Conservation (phyloP, 1,140 invertebrate genomes). For the Drosophila suzukii region DNA sequence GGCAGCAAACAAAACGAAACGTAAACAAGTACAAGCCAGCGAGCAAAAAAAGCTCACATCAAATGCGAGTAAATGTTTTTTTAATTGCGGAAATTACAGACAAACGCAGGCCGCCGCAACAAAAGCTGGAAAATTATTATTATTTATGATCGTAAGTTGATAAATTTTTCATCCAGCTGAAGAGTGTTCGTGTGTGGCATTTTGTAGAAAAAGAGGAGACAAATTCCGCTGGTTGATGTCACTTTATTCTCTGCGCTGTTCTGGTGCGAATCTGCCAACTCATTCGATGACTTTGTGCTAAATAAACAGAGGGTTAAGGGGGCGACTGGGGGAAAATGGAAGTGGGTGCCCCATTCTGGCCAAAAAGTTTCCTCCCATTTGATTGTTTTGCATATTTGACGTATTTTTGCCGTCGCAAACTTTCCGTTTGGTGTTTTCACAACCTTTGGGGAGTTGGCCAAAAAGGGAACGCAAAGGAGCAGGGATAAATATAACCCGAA, state of each 20-base stretch:
- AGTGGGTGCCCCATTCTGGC: slow-evolving; percentile 22
- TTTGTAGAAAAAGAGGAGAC: slow-evolving; percentile 17
- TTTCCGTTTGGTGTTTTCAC: slow-evolving; percentile 22
- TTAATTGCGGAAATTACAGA: slow-evolving; percentile 84
- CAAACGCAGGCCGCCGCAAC: slow-evolving; percentile 69
- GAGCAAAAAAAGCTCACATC: slow-evolving; percentile 45
- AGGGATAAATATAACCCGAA: slow-evolving; percentile 27
- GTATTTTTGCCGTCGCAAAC: slow-evolving; percentile 46
- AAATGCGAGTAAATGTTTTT: slow-evolving; percentile 83
- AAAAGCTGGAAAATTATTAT: slow-evolving; percentile 80
- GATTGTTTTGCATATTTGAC: slow-evolving; percentile 52
- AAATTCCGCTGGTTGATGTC: slow-evolving; percentile 32
- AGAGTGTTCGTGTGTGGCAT: slow-evolving; percentile 81
- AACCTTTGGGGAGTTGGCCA: slow-evolving; percentile 36
- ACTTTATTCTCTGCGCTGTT: slow-evolving; percentile 23
- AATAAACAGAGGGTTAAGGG: slow-evolving; percentile 9
- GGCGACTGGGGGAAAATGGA: not conserved
- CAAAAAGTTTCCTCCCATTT: slow-evolving; percentile 37
- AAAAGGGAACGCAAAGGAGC: slow-evolving; percentile 21
- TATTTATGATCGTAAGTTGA: slow-evolving; percentile 82
- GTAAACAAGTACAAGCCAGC: slow-evolving; percentile 29
- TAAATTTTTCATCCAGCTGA: slow-evolving; percentile 65
- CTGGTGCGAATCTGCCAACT: slow-evolving; percentile 39
- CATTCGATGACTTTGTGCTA: slow-evolving; percentile 47
- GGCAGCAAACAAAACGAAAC: slow-evolving; percentile 52